These are phyloP conservation scores for Heteromormyrus szaboi DNA, from an alignment of 2,797 vertebrate genomes.

Conservation along the genomic window DNA sequence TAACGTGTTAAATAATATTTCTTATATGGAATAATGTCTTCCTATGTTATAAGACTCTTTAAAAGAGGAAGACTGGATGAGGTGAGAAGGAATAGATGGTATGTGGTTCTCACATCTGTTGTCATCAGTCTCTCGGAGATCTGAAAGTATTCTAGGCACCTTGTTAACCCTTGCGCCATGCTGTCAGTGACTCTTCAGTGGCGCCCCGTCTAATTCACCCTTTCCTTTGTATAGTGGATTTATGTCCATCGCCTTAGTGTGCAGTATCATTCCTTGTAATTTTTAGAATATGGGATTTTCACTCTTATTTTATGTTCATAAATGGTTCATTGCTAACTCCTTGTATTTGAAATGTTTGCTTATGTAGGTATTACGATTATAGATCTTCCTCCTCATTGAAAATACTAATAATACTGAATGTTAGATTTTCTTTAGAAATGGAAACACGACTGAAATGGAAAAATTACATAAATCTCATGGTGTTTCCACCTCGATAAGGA, in stretches of 20 bases:
- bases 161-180: constrained; percentile 23
- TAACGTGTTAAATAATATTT: background rate
- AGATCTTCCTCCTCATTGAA: background rate
- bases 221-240: background rate
- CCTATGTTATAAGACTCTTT: background rate
- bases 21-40: background rate
- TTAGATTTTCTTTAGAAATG: background rate
- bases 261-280: background rate
- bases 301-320: background rate
- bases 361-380: background rate
- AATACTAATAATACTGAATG: background rate
- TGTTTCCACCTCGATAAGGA: background rate
- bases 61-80: background rate
- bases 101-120: constrained; percentile 7
- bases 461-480: background rate
- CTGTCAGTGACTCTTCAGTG: constrained; percentile 12
- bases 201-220: background rate
- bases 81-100: background rate
- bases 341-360: background rate
- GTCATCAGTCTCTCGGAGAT: constrained; percentile 11
- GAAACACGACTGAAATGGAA: background rate
- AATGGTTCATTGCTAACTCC: background rate
- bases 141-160: constrained; percentile 18
- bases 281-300: background rate
- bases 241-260: background rate